phyloP scores from a whole-genome alignment of 1,140 invertebrate species.

The Sminthurides bifidus region DNA sequence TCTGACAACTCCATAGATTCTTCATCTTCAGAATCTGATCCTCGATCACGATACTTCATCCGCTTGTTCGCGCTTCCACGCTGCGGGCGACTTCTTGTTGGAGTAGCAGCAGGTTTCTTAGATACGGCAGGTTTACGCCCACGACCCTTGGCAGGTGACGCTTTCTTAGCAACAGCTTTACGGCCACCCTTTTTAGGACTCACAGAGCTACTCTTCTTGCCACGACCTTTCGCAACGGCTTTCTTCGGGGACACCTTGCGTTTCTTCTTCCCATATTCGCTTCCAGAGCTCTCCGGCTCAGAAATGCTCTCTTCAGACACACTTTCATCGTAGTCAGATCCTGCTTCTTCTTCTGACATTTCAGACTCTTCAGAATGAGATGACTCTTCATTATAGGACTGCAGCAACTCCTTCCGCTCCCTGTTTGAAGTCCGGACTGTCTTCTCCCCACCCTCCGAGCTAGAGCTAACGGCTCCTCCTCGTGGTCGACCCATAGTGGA shows the following conservation, averaged over 20 bases:
- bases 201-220: not conserved
- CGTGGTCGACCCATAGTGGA: constrained; percentile 10
- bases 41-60: constrained; percentile 4
- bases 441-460: constrained; percentile 3
- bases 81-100: not conserved
- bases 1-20: not conserved
- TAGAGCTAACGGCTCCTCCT: not conserved
- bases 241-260: constrained; percentile 10
- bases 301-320: constrained; percentile 4
- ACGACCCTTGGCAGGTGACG: not conserved
- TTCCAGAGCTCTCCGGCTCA: constrained; percentile 21
- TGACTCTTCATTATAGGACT: constrained; percentile 3
- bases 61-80: not conserved
- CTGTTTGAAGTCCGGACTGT: constrained; percentile 4
- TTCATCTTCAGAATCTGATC: not conserved
- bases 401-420: constrained; percentile 7
- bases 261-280: constrained; percentile 25
- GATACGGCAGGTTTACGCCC: constrained; percentile 4
- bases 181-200: constrained; percentile 1
- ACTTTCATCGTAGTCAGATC: not conserved
- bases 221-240: not conserved
- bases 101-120: constrained; percentile 7
- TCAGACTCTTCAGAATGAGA: constrained; percentile 1
- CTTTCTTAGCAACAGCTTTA: constrained; percentile 4
- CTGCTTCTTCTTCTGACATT: constrained; percentile 10